Percentiles rank a stretch among this genome's conserved stretches.
Conservation (phyloP, 2,797 vertebrate species). For the Darevskia nairensis region DNA sequence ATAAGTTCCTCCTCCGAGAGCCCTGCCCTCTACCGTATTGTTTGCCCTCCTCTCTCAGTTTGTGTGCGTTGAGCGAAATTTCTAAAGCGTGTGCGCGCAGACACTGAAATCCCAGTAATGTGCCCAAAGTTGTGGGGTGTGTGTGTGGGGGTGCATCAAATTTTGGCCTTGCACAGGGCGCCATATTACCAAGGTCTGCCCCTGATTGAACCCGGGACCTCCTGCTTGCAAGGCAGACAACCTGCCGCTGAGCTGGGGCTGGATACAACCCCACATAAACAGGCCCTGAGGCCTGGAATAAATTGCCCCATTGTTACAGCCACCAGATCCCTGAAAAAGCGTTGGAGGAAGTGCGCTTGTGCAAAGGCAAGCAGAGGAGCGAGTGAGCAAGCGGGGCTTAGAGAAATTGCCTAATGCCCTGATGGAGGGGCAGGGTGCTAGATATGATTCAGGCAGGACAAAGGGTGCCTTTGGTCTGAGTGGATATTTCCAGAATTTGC, state of each 20-base stretch:
- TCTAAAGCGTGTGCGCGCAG: neutral
- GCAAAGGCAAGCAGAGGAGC: neutral
- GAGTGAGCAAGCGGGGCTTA: neutral
- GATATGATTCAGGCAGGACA: neutral
- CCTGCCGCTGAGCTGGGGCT: neutral
- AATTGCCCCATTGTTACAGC: too few relatives aligned
- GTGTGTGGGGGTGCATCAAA: neutral
- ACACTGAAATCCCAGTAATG: neutral
- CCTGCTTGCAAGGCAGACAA: too few relatives aligned
- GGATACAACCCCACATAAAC: neutral
- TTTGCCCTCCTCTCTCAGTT: neutral
- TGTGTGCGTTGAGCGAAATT: neutral
- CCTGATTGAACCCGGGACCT: too few relatives aligned
- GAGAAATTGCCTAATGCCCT: neutral
- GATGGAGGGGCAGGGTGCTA: neutral
- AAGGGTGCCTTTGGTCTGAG: neutral
- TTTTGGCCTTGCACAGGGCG: too few relatives aligned
- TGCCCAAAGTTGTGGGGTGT: neutral
- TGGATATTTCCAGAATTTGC: neutral
- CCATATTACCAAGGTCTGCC: too few relatives aligned
- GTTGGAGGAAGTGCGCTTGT: neutral
- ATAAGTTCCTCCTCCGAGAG: neutral
- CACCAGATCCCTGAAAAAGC: neutral
- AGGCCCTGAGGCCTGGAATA: neutral
- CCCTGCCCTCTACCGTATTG: neutral